A percentile compares a stretch with the other conserved stretches of the same genome.
Evolutionary conservation across 2,888 invertebrate species (phyloP).

Genomic region (Acanthococcus lagerstroemiae): DNA sequence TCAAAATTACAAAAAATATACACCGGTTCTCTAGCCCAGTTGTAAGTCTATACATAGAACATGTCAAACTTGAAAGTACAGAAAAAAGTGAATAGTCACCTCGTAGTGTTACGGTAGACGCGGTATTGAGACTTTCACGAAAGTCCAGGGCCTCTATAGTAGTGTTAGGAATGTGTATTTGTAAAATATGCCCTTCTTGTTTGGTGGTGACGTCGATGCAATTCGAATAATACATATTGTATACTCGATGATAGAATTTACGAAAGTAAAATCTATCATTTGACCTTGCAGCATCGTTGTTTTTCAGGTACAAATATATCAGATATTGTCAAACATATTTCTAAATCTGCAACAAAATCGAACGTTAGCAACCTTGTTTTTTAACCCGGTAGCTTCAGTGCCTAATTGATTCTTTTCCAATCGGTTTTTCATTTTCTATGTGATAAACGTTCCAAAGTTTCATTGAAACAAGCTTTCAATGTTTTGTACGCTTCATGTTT

Average conservation of each 20-base stretch:
- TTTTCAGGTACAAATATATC: background rate
- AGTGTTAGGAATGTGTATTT: no score
- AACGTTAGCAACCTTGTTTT: background rate
- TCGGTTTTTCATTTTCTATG: background rate
- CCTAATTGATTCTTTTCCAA: no score
- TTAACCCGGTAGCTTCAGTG: background rate
- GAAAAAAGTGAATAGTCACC: no score
- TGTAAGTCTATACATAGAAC: no score
- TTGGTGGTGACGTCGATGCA: no score
- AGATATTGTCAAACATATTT: background rate
- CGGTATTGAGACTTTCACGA: no score
- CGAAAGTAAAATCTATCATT: background rate
- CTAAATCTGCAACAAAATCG: background rate
- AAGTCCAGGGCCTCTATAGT: no score
- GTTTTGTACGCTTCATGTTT: background rate
- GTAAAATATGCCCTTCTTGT: no score
- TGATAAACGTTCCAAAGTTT: background rate
- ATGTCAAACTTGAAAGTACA: no score
- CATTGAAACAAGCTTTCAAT: background rate
- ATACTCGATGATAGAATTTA: background rate
- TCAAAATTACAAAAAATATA: no score
- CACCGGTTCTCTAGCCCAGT: no score
- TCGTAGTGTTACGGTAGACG: no score
- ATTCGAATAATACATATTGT: background rate
- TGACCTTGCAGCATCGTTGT: background rate